phyloP scores from a whole-genome alignment of 1,140 invertebrate genomes.

The Aricia agestis region DNA sequence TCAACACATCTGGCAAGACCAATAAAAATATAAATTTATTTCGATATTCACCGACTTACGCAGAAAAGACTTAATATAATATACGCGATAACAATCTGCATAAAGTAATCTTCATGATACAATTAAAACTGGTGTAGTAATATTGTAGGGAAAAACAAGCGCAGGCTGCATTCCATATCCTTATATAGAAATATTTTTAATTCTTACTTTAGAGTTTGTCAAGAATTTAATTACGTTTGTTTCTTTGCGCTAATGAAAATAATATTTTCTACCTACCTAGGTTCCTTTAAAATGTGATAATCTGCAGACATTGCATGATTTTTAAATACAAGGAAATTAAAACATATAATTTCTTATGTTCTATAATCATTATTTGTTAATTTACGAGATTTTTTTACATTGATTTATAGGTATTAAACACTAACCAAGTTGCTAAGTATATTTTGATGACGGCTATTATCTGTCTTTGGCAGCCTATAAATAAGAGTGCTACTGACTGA shows the following conservation, averaged over 20 bases:
- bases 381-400: too few relatives aligned
- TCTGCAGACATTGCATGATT: too few relatives aligned
- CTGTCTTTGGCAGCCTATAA: too few relatives aligned
- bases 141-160: constrained; percentile 3
- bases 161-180: background rate
- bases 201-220: background rate
- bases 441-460: too few relatives aligned
- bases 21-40: constrained; percentile 12
- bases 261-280: background rate
- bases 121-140: constrained; percentile 9
- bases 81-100: constrained; percentile 8
- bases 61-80: constrained; percentile 15
- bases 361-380: too few relatives aligned
- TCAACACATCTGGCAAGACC: background rate
- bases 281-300: background rate
- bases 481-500: background rate
- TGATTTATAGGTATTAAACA: too few relatives aligned
- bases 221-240: background rate
- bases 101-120: constrained; percentile 9
- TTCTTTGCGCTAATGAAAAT: background rate
- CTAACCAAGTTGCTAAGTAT: too few relatives aligned
- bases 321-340: too few relatives aligned
- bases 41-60: constrained; percentile 2
- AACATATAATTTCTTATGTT: too few relatives aligned
- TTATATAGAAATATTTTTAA: background rate